A percentile compares a stretch with the other conserved stretches of the same genome.
Evolutionary conservation across 1,140 invertebrate species (phyloP).

Genomic region (Chrysomallon squamiferum): DNA sequence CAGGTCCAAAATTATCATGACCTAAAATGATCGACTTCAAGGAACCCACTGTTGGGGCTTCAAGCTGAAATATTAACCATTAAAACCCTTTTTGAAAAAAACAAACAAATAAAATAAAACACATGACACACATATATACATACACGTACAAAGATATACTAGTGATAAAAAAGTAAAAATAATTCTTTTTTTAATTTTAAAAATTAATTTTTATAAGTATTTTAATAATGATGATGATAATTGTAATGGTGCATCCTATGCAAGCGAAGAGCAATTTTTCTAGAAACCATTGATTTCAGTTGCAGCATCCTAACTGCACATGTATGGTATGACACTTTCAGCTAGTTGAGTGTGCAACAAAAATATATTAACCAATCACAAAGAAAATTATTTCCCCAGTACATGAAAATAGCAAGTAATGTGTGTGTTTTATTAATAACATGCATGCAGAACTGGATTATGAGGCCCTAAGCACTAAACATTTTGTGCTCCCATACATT

Average conservation of each 20-base stretch:
- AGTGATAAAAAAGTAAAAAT: background rate
- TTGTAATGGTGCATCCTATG: background rate
- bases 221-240: background rate
- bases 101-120: background rate
- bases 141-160: constrained; percentile 11
- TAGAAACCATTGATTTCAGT: too few relatives aligned
- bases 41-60: constrained; percentile 42
- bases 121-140: background rate
- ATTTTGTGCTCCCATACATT: too few relatives aligned
- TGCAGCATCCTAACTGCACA: too few relatives aligned
- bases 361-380: too few relatives aligned
- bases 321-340: too few relatives aligned
- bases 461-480: too few relatives aligned
- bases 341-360: too few relatives aligned
- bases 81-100: background rate
- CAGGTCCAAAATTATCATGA: constrained; percentile 53
- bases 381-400: too few relatives aligned
- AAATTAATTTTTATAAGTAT: background rate
- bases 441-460: too few relatives aligned
- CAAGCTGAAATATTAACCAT: constrained; percentile 21
- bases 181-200: background rate
- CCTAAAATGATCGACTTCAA: constrained; percentile 49
- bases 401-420: too few relatives aligned
- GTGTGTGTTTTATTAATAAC: too few relatives aligned
- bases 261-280: too few relatives aligned